Conservation (phyloP, 2,797 vertebrate genomes). For the Molossus alvarezi region DNA sequence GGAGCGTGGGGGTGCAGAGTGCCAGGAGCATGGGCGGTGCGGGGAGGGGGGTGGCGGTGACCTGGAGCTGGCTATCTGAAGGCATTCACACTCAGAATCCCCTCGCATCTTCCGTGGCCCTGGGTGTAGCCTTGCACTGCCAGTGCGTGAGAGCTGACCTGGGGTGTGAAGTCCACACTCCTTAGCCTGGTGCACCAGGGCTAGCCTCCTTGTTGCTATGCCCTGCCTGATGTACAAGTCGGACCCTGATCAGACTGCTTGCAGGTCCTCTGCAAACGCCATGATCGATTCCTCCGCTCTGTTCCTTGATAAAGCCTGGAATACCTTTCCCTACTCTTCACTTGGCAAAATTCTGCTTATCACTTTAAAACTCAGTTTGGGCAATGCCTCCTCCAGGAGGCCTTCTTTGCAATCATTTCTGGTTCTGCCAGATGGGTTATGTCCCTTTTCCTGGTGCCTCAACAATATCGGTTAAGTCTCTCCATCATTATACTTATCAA, state of each 20-base stretch:
- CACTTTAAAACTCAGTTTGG: neutral
- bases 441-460: neutral
- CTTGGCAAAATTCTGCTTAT: neutral
- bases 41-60: neutral
- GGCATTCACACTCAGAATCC: neutral
- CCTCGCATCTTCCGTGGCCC: neutral
- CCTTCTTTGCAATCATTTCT: neutral
- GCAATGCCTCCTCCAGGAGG: neutral
- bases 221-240: neutral
- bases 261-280: neutral
- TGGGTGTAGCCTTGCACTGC: neutral
- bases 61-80: neutral
- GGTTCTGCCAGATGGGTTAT: neutral
- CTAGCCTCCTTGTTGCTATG: neutral
- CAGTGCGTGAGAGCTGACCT: neutral
- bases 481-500: neutral
- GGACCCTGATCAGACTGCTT: no score
- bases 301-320: neutral
- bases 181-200: neutral
- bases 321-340: neutral
- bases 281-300: neutral
- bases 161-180: neutral
- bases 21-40: neutral
- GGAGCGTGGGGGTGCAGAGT: no score
- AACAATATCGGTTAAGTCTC: neutral